Conservation (phyloP, 2,888 invertebrate genomes). For the Ctena decussata region DNA sequence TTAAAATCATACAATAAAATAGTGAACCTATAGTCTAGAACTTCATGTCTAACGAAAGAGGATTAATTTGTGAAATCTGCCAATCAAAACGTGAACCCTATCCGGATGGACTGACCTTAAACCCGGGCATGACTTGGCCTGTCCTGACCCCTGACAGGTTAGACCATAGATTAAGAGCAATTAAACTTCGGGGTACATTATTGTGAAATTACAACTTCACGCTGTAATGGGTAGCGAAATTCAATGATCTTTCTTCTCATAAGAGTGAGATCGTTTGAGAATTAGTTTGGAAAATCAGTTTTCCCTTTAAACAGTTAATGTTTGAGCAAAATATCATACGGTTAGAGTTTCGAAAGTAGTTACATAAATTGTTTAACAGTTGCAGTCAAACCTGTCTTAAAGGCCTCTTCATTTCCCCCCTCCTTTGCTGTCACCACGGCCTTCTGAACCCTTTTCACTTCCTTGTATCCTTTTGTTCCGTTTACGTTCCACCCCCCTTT, state of each 20-base stretch:
- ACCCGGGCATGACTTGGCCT: conserved; percentile 64
- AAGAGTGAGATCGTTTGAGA: too few species aligned
- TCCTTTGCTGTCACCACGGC: too few species aligned
- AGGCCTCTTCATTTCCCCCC: too few species aligned
- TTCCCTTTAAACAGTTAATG: too few species aligned
- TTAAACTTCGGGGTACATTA: conserved; percentile 67
- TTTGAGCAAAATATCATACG: too few species aligned
- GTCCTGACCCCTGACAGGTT: conserved; percentile 52
- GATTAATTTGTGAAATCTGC: conserved; percentile 59
- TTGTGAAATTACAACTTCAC: conserved; percentile 63
- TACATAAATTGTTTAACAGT: too few species aligned
- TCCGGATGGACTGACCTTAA: conserved; percentile 57
- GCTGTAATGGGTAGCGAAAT: conserved; percentile 31
- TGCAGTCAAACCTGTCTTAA: too few species aligned
- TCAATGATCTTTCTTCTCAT: neutral
- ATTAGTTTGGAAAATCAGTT: too few species aligned
- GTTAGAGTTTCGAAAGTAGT: too few species aligned
- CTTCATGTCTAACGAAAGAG: conserved; percentile 5
- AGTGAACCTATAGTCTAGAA: neutral
- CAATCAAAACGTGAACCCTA: conserved; percentile 64
- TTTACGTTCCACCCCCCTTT: too few species aligned
- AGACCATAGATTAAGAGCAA: conserved; percentile 61
- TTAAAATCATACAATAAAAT: conserved; percentile 2
- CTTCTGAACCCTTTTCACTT: too few species aligned
- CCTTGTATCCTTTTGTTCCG: too few species aligned